Base-by-base conservation (phyloP, 2,113 vertebrate species). In the Diphyllodes magnificus region DNA sequence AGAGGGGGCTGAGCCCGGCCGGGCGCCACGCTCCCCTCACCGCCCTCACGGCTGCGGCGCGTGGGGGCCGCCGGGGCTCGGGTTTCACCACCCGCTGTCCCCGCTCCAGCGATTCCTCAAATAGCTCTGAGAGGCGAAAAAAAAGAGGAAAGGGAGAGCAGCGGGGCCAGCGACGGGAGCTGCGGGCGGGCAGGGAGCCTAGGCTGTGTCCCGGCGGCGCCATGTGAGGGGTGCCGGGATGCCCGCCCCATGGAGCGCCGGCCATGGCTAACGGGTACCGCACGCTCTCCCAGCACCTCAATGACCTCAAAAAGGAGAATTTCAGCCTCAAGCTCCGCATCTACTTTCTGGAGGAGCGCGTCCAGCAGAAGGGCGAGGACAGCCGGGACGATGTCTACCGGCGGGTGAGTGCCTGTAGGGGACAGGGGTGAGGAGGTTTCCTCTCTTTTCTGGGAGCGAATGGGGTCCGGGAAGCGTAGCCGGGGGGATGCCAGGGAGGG, bases 261-360 rank as follows among this genome's bases (percentile, higher is more conserved):
- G 96, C 97, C 98, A 99, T 99, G 98, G 98, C 98, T 99, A 98
- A 99, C 94, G 98, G 98, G 95, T 99, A 98, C 95, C 99, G 99
- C 96, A 99, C 99, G 80, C 98, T 99, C 96, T 99, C 99, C 75
- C 99, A 99, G 99, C 99, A 99, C 97, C 99, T 99, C 96, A 99
- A 99, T 70, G 99, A 99, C 98, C 98, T 99, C 97, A 99, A 99
- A 98, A 99, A 99, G 97, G 99, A 99, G 98, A 99, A 99, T 98
- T 99, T 99, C 99, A 99, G 99, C 98, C 98, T 99, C 96, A 99
- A 99, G 97, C 98, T 99, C 72, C 97, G 99, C 97, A 99, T 99
- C 97, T 99, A 99, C 97, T 99, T 99, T 97, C 98, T 99, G 98
- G 99, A 99, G 97, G 99, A 99, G 96, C 98, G 98, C 44, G 98